Base-by-base conservation (phyloP, 2,888 invertebrate genomes). In the Lymantria monacha region DNA sequence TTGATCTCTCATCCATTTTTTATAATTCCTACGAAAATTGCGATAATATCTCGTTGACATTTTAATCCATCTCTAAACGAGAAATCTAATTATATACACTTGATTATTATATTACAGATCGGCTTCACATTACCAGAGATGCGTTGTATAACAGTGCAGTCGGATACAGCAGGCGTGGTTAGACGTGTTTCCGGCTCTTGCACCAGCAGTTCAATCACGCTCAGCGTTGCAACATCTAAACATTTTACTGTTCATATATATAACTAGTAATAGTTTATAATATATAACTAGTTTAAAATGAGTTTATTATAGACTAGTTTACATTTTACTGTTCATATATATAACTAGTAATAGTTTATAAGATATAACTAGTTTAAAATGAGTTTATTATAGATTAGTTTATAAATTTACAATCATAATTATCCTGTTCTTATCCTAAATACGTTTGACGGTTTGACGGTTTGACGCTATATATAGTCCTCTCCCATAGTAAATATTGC, bases 101-200 rank as follows among this genome's bases (percentile, higher is more conserved):
- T 42, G 0, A 15, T 9, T 49, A 36, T 13, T 9, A n/a, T n/a
- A 37, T 74, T 71, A 11, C 70, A 79, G 79, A 65, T 79, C 9
- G 71, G 66, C 3, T 58, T 79, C 22, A 60, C 63, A 0, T 36
- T 72, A 0, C 57, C 61, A 7, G 66, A 57, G 10, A 77, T 77
- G 75, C 66, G 64, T 14, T 79, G 79, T 22, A 59, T 79, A 15
- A 78, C 74, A 5, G 69, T 79, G 3, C 61, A 52, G 1, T 65
- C 74, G 3, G 62, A 65, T 7, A 56, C 60, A 0, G 47, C 70
- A 0, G 70, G 73, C 0, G 55, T 71, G 0, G 76, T 79, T 2
- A 61, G 63, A 1, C 59, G 63, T 3, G 56, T 75, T 11, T 42
- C 70, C 0, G 79, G 80, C 9, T 56, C 72, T 0, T 79, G 79